Evolutionary conservation across 2,888 invertebrate species (phyloP), one percentile per base, ranked within the genome.

Genomic region (Cetonia aurata): DNA sequence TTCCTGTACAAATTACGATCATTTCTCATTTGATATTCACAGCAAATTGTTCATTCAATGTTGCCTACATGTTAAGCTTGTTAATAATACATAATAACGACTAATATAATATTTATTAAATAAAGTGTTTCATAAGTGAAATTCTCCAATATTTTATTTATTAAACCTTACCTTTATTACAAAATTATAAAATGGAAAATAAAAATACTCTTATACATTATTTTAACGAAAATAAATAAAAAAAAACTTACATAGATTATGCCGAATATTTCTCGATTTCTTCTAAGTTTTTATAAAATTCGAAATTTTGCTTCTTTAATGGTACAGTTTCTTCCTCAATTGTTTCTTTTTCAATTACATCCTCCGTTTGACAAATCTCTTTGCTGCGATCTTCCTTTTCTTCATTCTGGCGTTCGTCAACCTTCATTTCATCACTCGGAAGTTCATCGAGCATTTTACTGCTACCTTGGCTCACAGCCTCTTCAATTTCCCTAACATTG

Each of bases 51-150:
- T 65, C 62, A 69, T 72, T 76, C 71, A 72, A 75, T 77, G 76
- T 77, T 79, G 79, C 79, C 77, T 78, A 79, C 72, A 74, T 79
- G 78, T 70, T 79, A 79, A 79, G 79, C 79, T 79, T 78, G 79
- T 79, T 79, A 37, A 37, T 37, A 37, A 37, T 25, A 25, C 1
- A 25, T 37, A 37, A 37, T 37, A 37, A 37, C 37, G 37, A 37
- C 2, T 37, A 77, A 77, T 78, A 77, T 75, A 70, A 67, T 70
- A 72, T 72, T 72, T 72, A 72, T 70, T 72, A 77, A 65, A 76
- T 77, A 77, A 77, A 77, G 76, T 77, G 76, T 77, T 77, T 76
- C 69, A 70, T 70, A 66, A 72, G 52, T 41, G 62, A 65, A 52
- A 65, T 65, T 9, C 9, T 50, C 19, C 17, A 12, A n/a, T 19